Base-by-base conservation (phyloP, 1,140 invertebrate species). In the Drosophila asahinai region DNA sequence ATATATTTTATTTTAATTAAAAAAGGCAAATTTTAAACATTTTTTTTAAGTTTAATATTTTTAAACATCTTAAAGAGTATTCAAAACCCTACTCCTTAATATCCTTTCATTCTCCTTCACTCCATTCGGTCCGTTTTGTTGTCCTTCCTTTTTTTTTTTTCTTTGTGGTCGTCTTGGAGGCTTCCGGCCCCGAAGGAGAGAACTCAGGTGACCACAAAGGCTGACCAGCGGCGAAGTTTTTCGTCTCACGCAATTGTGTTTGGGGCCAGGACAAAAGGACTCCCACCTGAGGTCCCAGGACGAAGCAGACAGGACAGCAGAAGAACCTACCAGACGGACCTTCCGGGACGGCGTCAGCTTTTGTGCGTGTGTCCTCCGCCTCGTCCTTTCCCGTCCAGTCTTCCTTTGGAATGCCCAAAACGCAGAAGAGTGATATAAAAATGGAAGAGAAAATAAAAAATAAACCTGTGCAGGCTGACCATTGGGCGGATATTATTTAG, bases 401-500 rank as follows among this genome's bases (percentile, higher is more conserved):
- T 19, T 47, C 30, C 30, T 19, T 51, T 51, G 17, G 30, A 45
- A 47, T 61, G n/a, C 58, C 43, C 42, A 14, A 30, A 36, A 36
- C 25, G 25, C 42, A 48, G 33, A 38, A 22, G 54, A 55, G 36
- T 55, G 54, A 61, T 30, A 61, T 19, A n/a, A 36, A 15, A 36
- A 15, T 9, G 1, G 4, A 15, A 7, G 19, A 19, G 27, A 30
- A 36, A 30, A 36, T 5, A 45, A 33, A 65, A 25, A 61, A 45
- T 25, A n/a, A 40, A 64, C 36, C 47, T 38, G 30, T 38, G 40
- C 38, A 54, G 62, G 42, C 83, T 87, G 83, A 87, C 83, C 83
- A 84, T 89, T 87, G 84, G 83, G 83, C 83, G 83, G 83, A 87
- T 84, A 87, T 89, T 89, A 89, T 89, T 87, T 89, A 87, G 83